Conservation (phyloP, 2,113 vertebrate species). For the Anoura caudifer region DNA sequence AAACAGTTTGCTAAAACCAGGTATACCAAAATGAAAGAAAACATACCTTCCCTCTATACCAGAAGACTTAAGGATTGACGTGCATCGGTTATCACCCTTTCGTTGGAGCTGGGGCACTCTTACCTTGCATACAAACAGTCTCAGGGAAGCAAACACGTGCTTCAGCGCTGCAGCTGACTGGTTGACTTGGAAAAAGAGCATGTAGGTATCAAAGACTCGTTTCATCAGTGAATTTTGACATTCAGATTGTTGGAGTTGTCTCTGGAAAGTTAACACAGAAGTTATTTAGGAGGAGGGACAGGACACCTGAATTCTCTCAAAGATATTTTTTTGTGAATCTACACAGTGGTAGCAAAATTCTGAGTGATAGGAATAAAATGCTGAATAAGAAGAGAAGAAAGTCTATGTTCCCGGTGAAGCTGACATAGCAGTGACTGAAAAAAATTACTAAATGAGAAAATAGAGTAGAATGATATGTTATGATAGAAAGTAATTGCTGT, state of each 20-base stretch:
- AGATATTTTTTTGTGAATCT: background rate
- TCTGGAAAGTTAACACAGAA: slow-evolving; percentile 81
- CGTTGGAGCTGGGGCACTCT: background rate
- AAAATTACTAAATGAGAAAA: background rate
- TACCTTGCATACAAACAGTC: slow-evolving; percentile 96
- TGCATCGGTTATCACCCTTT: background rate
- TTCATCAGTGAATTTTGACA: slow-evolving; percentile 96
- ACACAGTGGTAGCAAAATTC: background rate
- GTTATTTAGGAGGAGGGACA: background rate
- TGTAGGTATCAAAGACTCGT: slow-evolving; percentile 96
- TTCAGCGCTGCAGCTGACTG: slow-evolving; percentile 92
- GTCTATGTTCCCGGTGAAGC: background rate
- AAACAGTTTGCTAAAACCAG: background rate
- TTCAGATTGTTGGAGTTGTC: slow-evolving; percentile 91
- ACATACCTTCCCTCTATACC: background rate
- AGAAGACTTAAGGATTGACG: background rate
- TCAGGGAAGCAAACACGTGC: slow-evolving; percentile 92
- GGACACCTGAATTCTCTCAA: background rate
- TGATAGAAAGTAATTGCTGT: background rate
- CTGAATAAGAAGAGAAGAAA: background rate
- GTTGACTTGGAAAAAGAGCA: slow-evolving; percentile 98
- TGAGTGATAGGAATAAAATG: background rate
- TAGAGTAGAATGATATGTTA: background rate
- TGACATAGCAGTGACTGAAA: background rate
- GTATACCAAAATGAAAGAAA: background rate